Evolutionary conservation across 2,888 invertebrate genomes (phyloP), one percentile per base, ranked within the genome.

Genomic region (Agriopis aurantiaria): DNA sequence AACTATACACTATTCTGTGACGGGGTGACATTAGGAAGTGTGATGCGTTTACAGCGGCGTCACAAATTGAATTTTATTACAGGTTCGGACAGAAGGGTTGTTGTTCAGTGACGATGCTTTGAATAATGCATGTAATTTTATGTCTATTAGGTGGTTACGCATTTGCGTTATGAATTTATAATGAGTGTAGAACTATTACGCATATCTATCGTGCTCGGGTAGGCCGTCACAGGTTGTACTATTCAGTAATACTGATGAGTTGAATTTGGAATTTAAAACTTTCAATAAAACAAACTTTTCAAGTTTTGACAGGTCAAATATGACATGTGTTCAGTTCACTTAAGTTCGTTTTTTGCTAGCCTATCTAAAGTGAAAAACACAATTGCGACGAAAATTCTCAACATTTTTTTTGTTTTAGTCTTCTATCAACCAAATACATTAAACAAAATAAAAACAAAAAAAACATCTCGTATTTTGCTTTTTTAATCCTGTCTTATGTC

Each of bases 31-130:
- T 85, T 85, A 75, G 76, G 74, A 79, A 80, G 86, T 87, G 87
- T 85, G 85, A 86, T 85, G 85, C 88, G 85, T 88, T 91, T 91
- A 91, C 84, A 75, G 77, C 76, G 78, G 82, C 78, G 81, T 79
- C 80, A 82, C 84, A 91, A 92, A 92, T 92, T 92, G 93, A 92
- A 88, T 93, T 89, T 89, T 88, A 91, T 93, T 92, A 89, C 78
- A 84, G 82, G 85, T 84, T 82, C 67, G 53, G 52, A 75, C 69
- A 55, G 59, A 71, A 71, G 75, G 75, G 65, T 69, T 55, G 72
- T 65, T 63, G 76, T 79, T 81, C 80, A 81, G 79, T 59, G 70
- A 66, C 63, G 59, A 71, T 55, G 46, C 59, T 52, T 77, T 80
- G 78, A 83, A 82, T 81, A 80, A 82, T 82, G 76, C 73, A 62